Conservation (phyloP, 2,888 invertebrate species). For the Agrypnus murinus region DNA sequence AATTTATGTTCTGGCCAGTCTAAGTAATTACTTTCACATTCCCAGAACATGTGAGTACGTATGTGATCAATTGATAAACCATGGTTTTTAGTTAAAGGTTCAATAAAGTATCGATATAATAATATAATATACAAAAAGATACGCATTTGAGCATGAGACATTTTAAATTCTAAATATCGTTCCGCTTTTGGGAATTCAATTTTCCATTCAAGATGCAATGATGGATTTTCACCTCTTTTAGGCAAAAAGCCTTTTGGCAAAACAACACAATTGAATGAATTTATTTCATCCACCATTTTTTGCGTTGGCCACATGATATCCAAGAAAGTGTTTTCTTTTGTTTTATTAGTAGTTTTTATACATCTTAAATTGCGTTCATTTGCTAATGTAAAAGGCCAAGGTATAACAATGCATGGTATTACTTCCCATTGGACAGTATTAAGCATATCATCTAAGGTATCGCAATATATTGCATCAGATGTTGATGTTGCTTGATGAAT, state of each 20-base stretch:
- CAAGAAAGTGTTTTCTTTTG: slow-evolving; percentile 71
- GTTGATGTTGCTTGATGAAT: slow-evolving; percentile 75
- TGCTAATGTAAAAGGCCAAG: slow-evolving; percentile 84
- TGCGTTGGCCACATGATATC: slow-evolving; percentile 81
- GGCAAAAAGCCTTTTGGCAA: slow-evolving; percentile 75
- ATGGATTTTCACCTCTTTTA: slow-evolving; percentile 74
- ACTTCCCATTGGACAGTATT: slow-evolving; percentile 77
- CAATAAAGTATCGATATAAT: slow-evolving; percentile 82
- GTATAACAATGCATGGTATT: slow-evolving; percentile 79
- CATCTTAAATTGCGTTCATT: slow-evolving; percentile 80
- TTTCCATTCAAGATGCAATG: slow-evolving; percentile 82
- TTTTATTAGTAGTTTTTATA: slow-evolving; percentile 75
- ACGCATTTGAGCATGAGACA: slow-evolving; percentile 82
- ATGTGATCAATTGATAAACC: slow-evolving; percentile 83
- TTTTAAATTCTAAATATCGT: slow-evolving; percentile 81
- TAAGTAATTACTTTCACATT: slow-evolving; percentile 80
- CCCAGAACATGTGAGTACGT: slow-evolving; percentile 84
- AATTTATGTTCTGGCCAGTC: slow-evolving; percentile 84
- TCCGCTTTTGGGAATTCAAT: slow-evolving; percentile 86
- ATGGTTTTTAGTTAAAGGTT: slow-evolving; percentile 77
- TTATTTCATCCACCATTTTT: slow-evolving; percentile 78
- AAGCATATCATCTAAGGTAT: slow-evolving; percentile 69
- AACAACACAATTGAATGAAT: slow-evolving; percentile 79
- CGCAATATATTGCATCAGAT: slow-evolving; percentile 80
- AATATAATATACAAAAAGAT: slow-evolving; percentile 81